Base-by-base conservation (phyloP, 2,797 vertebrate species). In the Microtus californicus region DNA sequence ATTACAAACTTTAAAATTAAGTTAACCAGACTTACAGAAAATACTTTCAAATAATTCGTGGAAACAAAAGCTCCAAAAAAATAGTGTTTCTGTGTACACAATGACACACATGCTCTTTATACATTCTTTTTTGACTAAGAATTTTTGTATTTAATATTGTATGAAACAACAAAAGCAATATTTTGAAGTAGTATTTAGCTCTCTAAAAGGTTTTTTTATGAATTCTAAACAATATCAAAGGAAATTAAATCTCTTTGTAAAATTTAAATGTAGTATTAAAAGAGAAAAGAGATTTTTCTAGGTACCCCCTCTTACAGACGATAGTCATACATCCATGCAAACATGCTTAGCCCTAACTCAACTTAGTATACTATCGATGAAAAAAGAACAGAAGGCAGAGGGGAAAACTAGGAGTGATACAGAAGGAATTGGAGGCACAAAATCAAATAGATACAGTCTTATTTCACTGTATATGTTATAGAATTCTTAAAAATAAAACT, bases 191-290 rank as follows among this genome's bases (percentile, higher is more conserved):
- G 8, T 40, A 40, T 83, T 45, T 1, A 40, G 43, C 74, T 87
- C 54, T 40, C 23, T 19, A 56, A 87, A 48, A 34, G 3, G 13
- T 51, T 34, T 69, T 69, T 86, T 51, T 93, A 27, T 43, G 0
- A 23, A 69, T 65, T 87, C 78, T 91, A 87, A 94, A 69, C 19
- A 79, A 54, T 43, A 74, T 37, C 29, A 94, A 87, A 14, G 15
- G 17, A 56, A 56, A 82, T 51, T 87, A 77, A 54, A 69, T 6
- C 59, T 12, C 3, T 94, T 82, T 77, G 29, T 48, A 40, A 67
- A 54, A 43, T 80, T 85, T 71, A 90, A 69, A 67, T 54, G 31
- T 31, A 63, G 40, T 34, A 88, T 27, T 34, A 37, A 27, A 48
- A 91, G n/a, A 95, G 11, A 43, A 40, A 65, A 0, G 5, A 43